These are phyloP conservation scores for Pyrocoelia pectoralis DNA, from an alignment of 2,888 invertebrate genomes.

Conservation along the genomic window DNA sequence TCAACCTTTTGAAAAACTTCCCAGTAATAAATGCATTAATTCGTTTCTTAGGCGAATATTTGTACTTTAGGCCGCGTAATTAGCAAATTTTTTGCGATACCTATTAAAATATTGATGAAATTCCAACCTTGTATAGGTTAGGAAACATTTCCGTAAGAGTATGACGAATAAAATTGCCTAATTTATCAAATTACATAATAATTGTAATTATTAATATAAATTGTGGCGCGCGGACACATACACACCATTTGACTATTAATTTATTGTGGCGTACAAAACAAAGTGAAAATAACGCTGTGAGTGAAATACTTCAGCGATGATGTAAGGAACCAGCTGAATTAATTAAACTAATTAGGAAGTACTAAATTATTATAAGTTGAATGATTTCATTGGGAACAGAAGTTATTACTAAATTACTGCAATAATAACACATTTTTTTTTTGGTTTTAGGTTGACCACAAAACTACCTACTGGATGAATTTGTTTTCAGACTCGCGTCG, in stretches of 20 bases:
- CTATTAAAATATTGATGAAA: no score
- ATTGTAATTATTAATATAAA: neutral
- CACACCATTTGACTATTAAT: neutral
- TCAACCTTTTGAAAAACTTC: no score
- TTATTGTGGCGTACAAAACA: neutral
- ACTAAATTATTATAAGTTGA: conserved; percentile 11
- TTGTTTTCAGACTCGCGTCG: no score
- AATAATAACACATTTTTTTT: neutral
- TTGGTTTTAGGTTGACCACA: no score
- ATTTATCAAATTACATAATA: neutral
- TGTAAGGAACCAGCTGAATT: conserved; percentile 11
- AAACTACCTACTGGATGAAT: no score
- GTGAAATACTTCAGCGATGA: conserved; percentile 7
- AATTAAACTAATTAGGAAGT: conserved; percentile 14
- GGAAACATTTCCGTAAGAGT: no score
- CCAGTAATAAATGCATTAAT: no score
- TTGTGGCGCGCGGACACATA: neutral
- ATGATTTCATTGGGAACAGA: conserved; percentile 12
- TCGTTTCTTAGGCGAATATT: no score
- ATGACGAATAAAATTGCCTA: no score
- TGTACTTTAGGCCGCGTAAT: no score
- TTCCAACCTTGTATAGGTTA: no score
- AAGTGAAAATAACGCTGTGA: neutral
- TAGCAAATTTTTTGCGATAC: no score
- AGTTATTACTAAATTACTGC: neutral